Conservation (phyloP, 2,888 invertebrate genomes). For the Morinoia aosen region DNA sequence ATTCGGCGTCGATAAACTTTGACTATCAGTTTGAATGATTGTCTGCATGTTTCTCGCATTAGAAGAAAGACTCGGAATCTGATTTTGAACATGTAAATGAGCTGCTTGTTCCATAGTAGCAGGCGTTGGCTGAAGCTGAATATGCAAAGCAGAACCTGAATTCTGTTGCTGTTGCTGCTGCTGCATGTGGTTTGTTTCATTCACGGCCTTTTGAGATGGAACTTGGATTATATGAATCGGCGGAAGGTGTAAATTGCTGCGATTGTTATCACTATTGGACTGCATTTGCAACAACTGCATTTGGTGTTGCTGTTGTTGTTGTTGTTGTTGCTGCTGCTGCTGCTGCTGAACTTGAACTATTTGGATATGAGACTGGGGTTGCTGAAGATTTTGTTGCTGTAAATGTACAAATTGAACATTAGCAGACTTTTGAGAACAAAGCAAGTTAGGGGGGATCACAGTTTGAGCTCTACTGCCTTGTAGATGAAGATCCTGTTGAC, state of each 20-base stretch:
- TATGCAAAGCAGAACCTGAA: background rate
- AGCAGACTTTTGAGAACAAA: background rate
- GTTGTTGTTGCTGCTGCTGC: constrained; percentile 36
- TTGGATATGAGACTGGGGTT: background rate
- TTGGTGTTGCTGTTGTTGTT: constrained; percentile 46
- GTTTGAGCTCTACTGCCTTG: background rate
- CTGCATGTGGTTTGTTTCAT: background rate
- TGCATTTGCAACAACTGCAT: constrained; percentile 29
- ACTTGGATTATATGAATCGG: background rate
- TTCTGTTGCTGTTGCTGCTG: background rate
- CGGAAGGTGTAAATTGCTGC: background rate
- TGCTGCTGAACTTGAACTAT: constrained; percentile 18
- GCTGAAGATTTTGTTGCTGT: constrained; percentile 7
- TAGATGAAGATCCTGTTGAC: background rate
- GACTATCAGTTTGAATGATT: background rate
- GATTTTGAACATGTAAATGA: background rate
- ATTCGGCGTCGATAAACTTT: background rate
- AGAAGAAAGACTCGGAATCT: background rate
- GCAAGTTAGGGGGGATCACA: background rate
- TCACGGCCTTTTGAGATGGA: background rate
- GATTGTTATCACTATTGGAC: background rate
- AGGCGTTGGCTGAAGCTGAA: background rate
- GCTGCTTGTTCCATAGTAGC: background rate
- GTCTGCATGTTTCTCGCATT: background rate
- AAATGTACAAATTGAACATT: constrained; percentile 16